Percentiles rank a stretch among this genome's conserved stretches.
Evolutionary conservation across 2,113 vertebrate genomes (phyloP).

Genomic region (Psilopogon haemacephalus): DNA sequence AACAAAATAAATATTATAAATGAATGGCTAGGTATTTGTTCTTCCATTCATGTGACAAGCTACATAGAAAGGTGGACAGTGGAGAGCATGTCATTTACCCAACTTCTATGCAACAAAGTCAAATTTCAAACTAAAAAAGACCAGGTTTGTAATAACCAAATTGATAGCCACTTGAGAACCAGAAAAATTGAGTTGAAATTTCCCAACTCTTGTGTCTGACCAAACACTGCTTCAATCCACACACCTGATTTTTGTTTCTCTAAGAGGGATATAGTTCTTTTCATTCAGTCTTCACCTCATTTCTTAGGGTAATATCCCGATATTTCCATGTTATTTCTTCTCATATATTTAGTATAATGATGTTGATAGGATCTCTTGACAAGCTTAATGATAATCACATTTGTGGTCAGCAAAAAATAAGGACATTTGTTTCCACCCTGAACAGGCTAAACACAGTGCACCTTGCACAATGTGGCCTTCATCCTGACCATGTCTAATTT

Average conservation of each 20-base stretch:
- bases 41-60: neutral
- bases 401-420: neutral
- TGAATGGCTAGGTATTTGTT: neutral
- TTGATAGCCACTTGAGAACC: neutral
- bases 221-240: neutral
- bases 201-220: neutral
- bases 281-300: neutral
- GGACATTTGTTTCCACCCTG: neutral
- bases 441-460: neutral
- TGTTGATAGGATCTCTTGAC: neutral
- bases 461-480: neutral
- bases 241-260: neutral
- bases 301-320: neutral
- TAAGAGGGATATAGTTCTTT: neutral
- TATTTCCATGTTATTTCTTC: neutral
- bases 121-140: neutral
- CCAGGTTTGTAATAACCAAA: neutral
- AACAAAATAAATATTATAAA: neutral
- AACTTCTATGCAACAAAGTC: neutral
- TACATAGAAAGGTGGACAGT: rapidly evolving
- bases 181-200: neutral
- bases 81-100: neutral
- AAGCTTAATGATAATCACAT: neutral
- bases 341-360: neutral
- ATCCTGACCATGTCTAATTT: neutral